A percentile compares a stretch with the other conserved stretches of the same genome.
Conservation (phyloP, 1,140 invertebrate genomes). For the Nomia melanderi region DNA sequence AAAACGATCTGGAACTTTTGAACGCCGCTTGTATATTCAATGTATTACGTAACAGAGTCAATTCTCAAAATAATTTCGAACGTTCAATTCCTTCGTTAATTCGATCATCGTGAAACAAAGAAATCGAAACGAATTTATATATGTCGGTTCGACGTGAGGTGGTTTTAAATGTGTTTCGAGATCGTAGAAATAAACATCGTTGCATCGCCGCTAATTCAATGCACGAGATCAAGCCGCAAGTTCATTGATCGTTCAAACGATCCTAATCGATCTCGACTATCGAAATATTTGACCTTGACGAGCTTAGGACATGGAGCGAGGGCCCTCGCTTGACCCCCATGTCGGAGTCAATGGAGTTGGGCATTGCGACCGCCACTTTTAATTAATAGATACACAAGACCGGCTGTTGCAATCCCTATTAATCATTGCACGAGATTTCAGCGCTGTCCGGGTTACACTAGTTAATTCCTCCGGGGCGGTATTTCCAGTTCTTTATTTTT, state of each 20-base stretch:
- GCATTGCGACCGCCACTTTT: constrained; percentile 4
- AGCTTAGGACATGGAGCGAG: not conserved
- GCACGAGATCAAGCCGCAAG: not conserved
- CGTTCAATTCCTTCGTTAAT: too few relatives aligned
- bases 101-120: too few relatives aligned
- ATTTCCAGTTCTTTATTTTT: not conserved
- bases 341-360: constrained; percentile 9
- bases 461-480: not conserved
- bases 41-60: too few relatives aligned
- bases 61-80: too few relatives aligned
- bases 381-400: constrained; percentile 32
- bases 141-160: too few relatives aligned
- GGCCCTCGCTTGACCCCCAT: constrained; percentile 9
- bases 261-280: not conserved
- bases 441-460: not conserved
- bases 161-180: too few relatives aligned
- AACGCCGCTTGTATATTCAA: too few relatives aligned
- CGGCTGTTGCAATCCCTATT: constrained; percentile 28
- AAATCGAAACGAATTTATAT: too few relatives aligned
- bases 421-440: constrained; percentile 17
- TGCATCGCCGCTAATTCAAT: not conserved
- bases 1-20: too few relatives aligned
- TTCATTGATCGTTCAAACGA: not conserved
- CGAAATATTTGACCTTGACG: constrained; percentile 23
- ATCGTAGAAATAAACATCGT: not conserved